phyloP scores from a whole-genome alignment of 2,888 invertebrate genomes.

The Drosophila diplacantha region DNA sequence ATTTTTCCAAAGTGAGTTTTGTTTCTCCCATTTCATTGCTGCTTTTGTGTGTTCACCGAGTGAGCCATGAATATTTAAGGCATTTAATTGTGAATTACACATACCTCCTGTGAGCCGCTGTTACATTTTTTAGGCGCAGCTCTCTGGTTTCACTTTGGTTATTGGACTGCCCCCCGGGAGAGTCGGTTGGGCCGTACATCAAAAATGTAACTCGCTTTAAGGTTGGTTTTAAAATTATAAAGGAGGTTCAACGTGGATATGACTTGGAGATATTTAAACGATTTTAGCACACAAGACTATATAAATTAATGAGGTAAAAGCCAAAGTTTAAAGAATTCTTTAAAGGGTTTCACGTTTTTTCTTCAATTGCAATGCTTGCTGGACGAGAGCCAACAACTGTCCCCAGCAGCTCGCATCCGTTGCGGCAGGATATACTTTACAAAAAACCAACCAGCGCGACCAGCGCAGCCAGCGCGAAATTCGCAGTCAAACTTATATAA shows the following conservation, averaged over 20 bases:
- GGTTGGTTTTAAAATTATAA: too few relatives aligned
- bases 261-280: too few relatives aligned
- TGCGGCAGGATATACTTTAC: constrained; percentile 25
- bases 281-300: background rate
- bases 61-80: constrained; percentile 63
- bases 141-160: constrained; percentile 44
- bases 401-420: constrained; percentile 26
- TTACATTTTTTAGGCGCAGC: constrained; percentile 56
- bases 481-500: constrained; percentile 19
- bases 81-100: constrained; percentile 72
- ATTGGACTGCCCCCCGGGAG: constrained; percentile 56
- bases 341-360: constrained; percentile 1
- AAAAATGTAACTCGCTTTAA: constrained; percentile 45
- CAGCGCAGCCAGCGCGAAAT: background rate
- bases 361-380: background rate
- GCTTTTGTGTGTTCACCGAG: constrained; percentile 7
- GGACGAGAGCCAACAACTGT: constrained; percentile 5
- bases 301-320: background rate
- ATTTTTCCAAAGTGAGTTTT: constrained; percentile 26
- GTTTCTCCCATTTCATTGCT: constrained; percentile 15
- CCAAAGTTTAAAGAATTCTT: background rate
- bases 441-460: constrained; percentile 12
- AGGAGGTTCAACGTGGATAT: background rate
- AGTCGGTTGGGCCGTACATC: constrained; percentile 29
- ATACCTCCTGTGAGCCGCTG: constrained; percentile 60